Base-by-base conservation (phyloP, 2,888 invertebrate species). In the Eilema sororculum region DNA sequence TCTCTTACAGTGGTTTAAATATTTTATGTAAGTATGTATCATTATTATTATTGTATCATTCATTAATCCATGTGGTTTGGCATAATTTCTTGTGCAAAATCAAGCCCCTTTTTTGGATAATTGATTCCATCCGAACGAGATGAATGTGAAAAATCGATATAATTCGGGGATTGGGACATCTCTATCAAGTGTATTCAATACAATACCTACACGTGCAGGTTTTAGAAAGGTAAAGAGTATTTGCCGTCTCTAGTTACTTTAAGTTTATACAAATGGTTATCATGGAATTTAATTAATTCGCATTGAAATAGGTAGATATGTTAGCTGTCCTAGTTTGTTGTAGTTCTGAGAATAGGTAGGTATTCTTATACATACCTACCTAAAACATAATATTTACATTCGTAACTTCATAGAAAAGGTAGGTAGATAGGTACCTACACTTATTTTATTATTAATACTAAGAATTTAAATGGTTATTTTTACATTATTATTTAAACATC, bases 401-500 rank as follows among this genome's bases (percentile, higher is more conserved):
- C 41, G 41, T 41, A 41, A 41, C 25, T 16, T 62, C 24, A 41
- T 62, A 41, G 24, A 41, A 25, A 25, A 62, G 24, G 41, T 41
- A 41, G 20, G 20, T n/a, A 52, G n/a, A 28, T 28, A 28, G 3
- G 1, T 52, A 52, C n/a, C n/a, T 52, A 52, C 20, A n/a, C 9
- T 2, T n/a, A n/a, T 20, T 20, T 2, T 52, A n/a, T 52, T 9
- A n/a, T 52, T 25, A 20, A 25, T 58, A 58, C 8, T 56, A 52
- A 30, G 10, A 65, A 59, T 28, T 28, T 61, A 28, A 33, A 52
- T 69, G 2, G 8, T 3, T 46, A 61, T 5, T 22, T 13, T 28
- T 37, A 57, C 41, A 66, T 66, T 25, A 66, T 41, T 24, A 52
- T 52, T 41, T 59, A 67, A 68, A 68, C 61, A 68, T 62, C 52